Evolutionary conservation across 37 sponge, comb jelly and placozoan genomes (phyloP), one percentile per base, ranked within the genome.

Genomic region (Ianthella basta): DNA sequence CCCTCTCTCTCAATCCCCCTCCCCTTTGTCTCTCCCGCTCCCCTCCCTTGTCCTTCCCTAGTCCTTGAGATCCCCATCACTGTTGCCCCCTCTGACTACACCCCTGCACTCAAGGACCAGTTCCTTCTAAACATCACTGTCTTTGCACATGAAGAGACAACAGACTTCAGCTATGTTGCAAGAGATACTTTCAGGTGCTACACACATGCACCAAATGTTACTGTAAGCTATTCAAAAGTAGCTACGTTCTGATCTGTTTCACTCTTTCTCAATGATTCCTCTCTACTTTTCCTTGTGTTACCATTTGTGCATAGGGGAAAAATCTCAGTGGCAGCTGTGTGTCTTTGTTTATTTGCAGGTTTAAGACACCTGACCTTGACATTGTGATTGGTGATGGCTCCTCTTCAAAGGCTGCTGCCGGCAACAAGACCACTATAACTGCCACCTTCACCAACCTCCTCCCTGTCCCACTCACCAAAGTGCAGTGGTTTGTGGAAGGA

Each of bases 371-470:
- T 5, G 73, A 72, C 39, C 21, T 72, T 23, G 73, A 72, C 40
- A 37, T 72, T 13, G 39, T 10, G 39, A 33, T 72, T 32, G 39
- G 8, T 72, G 73, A 19, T 12, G 73, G 39, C 4, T 16, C 27
- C 27, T n/a, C n/a, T n/a, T 38, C 37, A 13, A 72, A 33, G 37
- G 40, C 36, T 4, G 39, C 40, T 12, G 72, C 40, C 25, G 89
- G 89, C 15, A 8, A 38, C 18, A 70, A 64, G 12, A 64, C 40
- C 39, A 21, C 38, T 44, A 86, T 81, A 27, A 72, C 18, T 10
- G 82, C 82, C 29, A 56, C 64, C 68, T 80, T 89, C 53, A 66
- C 40, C 23, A 89, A 89, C 44, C 89, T 86, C 24, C 64, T 89
- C 24, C 56, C 67, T 32, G 60, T 59, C 27, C 40, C 82, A 30